phyloP scores from a whole-genome alignment of 2,797 vertebrate species.

The Pteropus rufus region DNA sequence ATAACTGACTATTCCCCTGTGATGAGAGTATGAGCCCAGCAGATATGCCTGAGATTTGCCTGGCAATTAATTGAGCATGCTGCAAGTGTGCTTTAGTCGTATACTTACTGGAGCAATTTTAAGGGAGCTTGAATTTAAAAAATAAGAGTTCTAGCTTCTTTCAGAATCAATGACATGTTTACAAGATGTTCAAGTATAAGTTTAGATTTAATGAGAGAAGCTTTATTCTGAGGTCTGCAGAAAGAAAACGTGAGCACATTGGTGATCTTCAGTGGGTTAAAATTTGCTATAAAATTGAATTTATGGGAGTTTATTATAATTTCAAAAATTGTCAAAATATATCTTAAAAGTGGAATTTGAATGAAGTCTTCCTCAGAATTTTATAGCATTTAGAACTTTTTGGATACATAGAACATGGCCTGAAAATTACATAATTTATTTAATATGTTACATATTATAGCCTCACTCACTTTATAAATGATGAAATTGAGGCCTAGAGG shows the following conservation, averaged over 20 bases:
- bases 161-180: neutral
- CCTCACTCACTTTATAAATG: neutral
- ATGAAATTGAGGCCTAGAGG: neutral
- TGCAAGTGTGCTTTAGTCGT: neutral
- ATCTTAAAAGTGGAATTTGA: neutral
- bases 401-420: neutral
- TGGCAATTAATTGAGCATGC: neutral
- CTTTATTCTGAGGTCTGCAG: neutral
- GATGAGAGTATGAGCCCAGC: neutral
- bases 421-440: neutral
- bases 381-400: neutral
- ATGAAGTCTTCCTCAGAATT: neutral
- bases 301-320: neutral
- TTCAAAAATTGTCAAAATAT: constrained; percentile 30
- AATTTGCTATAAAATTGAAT: constrained; percentile 40
- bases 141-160: neutral
- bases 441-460: neutral
- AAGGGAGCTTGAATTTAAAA: constrained; percentile 3
- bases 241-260: neutral
- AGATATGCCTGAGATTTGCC: neutral
- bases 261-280: neutral
- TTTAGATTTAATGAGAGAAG: neutral
- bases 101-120: neutral
- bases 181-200: neutral
- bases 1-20: neutral